A percentile compares a stretch with the other conserved stretches of the same genome.
These are phyloP conservation scores for Montifringilla adamsi DNA, from an alignment of 2,113 vertebrate species.

Conservation along the genomic window DNA sequence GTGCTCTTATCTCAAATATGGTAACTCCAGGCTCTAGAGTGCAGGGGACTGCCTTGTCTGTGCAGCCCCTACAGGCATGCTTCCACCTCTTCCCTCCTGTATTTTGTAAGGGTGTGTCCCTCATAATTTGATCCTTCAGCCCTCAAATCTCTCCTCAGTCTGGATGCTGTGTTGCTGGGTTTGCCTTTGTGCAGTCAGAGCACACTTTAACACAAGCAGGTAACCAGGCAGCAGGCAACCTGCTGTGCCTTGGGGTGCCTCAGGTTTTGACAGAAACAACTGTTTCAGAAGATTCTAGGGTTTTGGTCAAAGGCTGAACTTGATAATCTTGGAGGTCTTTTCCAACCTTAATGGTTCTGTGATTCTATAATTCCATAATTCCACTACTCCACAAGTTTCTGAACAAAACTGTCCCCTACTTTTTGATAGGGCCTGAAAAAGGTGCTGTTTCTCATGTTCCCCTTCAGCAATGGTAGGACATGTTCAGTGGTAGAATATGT, in stretches of 20 bases:
- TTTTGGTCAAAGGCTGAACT: background rate
- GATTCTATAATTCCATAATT: background rate
- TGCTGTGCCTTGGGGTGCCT: background rate
- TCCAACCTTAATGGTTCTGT: background rate
- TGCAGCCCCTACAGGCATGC: background rate
- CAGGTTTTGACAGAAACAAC: background rate
- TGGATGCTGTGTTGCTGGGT: background rate
- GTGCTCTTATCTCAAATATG: background rate
- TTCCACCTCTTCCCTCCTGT: background rate
- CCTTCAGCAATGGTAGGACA: background rate
- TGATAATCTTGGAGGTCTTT: background rate
- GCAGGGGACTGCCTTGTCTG: background rate
- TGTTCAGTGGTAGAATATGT: background rate
- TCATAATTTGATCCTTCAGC: background rate
- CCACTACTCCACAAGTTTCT: background rate
- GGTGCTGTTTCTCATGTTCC: background rate
- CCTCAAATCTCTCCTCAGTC: background rate
- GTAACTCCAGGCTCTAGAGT: background rate
- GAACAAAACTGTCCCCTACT: background rate
- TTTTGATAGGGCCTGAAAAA: background rate
- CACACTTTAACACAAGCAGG: background rate
- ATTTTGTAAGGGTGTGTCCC: fast-evolving
- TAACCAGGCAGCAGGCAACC: background rate
- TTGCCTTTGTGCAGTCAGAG: background rate
- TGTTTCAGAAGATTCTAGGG: background rate